Evolutionary conservation across 2,888 invertebrate species (phyloP), one percentile per base, ranked within the genome.

Genomic region (Trileptium ribeirensis): DNA sequence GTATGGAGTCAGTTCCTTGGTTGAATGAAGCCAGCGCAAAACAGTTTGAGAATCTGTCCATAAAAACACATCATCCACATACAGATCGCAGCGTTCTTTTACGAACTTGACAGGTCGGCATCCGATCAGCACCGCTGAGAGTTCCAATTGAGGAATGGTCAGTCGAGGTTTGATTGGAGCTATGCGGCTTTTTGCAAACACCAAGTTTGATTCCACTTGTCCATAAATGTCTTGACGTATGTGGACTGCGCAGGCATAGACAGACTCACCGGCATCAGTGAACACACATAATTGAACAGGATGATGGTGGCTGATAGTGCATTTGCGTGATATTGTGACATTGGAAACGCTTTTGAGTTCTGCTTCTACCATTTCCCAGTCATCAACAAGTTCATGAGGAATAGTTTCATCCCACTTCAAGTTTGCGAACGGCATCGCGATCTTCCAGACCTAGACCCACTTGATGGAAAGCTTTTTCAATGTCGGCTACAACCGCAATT

Each of bases 391-490:
- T 19, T 64, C 64, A 64, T n/a, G 19, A 19, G 64, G 64, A n/a
- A 64, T 19, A n/a, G 64, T 64, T 19, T 64, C 64, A 64, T 64
- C 64, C 64, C 64, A 64, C n/a, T 64, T n/a, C 64, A 64, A n/a
- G 19, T 64, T 19, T 19, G n/a, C 64, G 64, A n/a, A n/a, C n/a
- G 0, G 70, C 70, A 38, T 85, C 81, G 29, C 85, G 38, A 64
- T 83, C 83, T 38, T 79, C 31, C 29, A 74, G 39, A 1, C 81
- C 67, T 0, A 86, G 64, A 1, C 38, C 39, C 0, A 86, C 70
- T 36, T 82, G 82, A 31, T 83, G 84, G 79, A 86, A 86, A 0
- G 86, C 86, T 74, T 84, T 86, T 64, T 83, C 83, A 33, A 85
- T 82, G 74, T 85, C 85, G 0, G 81, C 31, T 29, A 70, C 29